Conservation (phyloP, 1,140 invertebrate species). For the Drosophila lacertosa region DNA sequence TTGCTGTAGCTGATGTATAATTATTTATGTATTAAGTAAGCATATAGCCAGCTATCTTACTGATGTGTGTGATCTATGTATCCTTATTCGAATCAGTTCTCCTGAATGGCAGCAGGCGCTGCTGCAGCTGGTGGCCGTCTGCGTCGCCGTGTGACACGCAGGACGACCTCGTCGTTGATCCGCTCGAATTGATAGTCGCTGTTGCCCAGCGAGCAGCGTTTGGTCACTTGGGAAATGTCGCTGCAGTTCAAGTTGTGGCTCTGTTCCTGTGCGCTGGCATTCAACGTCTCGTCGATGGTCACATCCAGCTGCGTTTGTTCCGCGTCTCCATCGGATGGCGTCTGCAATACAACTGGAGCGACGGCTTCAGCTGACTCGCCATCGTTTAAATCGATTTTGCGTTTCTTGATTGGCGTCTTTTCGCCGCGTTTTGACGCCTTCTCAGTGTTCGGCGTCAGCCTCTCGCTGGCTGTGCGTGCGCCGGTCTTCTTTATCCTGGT, state of each 20-base stretch:
- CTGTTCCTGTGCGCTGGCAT: not conserved
- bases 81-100: not conserved
- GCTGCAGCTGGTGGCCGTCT: conserved; percentile 15
- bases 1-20: too few species aligned
- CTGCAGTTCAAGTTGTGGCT: not conserved
- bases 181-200: conserved; percentile 75
- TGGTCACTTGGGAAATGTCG: conserved; percentile 50
- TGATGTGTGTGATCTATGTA: not conserved
- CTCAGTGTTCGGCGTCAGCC: not conserved
- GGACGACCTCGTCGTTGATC: conserved; percentile 57
- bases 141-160: conserved; percentile 58
- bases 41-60: conserved; percentile 23
- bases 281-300: conserved; percentile 52
- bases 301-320: conserved; percentile 17
- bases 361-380: not conserved
- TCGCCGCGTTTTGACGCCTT: conserved; percentile 5
- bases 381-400: conserved; percentile 27
- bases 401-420: conserved; percentile 40
- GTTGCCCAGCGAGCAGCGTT: conserved; percentile 70
- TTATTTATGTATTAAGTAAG: not conserved
- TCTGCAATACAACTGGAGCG: conserved; percentile 1
- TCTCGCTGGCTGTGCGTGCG: not conserved
- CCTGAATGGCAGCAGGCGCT: not conserved
- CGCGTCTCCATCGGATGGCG: not conserved
- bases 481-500: not conserved